Percentiles rank a stretch among this genome's conserved stretches.
Evolutionary conservation across 2,797 vertebrate species (phyloP).

Genomic region (Tympanoctomys barrerae): DNA sequence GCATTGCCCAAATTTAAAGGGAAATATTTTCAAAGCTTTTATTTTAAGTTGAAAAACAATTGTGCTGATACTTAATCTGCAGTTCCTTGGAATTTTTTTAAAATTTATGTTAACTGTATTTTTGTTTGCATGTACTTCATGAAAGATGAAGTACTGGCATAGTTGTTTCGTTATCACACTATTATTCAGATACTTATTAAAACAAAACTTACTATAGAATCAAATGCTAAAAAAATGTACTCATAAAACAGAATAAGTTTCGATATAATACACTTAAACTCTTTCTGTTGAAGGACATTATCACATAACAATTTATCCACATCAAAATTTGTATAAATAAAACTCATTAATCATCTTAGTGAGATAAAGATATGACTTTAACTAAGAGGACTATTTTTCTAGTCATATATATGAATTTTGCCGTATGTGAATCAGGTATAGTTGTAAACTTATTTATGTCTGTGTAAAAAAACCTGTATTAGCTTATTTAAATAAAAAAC

Average conservation of each 20-base stretch:
- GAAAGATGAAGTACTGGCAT: neutral
- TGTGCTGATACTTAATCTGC: neutral
- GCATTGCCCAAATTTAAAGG: slow-evolving; percentile 27
- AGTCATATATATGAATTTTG: neutral
- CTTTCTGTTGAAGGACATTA: neutral
- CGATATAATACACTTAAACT: neutral
- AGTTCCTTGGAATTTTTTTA: neutral
- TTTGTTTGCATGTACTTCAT: neutral
- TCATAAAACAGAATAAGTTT: neutral
- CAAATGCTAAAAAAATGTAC: neutral
- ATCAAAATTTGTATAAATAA: neutral
- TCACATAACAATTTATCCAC: neutral
- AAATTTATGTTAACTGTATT: neutral
- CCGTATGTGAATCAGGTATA: neutral
- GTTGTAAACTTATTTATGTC: neutral
- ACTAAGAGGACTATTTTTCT: neutral
- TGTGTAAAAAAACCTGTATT: neutral
- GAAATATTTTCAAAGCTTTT: neutral
- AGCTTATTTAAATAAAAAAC: neutral
- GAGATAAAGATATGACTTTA: neutral
- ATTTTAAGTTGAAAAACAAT: neutral
- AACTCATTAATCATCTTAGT: neutral
- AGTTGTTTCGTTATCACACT: too few relatives aligned
- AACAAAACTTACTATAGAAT: slow-evolving; percentile 27
- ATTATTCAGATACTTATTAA: neutral